Conservation (phyloP, 2,888 invertebrate species). For the Drosophila fulvimacula region DNA sequence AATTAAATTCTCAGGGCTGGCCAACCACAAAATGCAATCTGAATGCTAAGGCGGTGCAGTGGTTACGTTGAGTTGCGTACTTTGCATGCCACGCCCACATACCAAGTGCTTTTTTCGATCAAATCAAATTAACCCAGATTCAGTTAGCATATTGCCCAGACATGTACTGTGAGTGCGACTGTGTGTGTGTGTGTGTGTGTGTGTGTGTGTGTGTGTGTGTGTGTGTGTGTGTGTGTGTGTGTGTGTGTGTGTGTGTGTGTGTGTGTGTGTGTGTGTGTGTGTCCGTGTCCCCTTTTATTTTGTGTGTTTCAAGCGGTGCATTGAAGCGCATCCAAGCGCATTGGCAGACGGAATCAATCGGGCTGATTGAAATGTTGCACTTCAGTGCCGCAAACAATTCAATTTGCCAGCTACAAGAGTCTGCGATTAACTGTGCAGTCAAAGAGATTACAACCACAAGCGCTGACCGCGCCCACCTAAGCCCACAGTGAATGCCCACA, state of each 20-base stretch:
- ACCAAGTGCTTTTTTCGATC: conserved; percentile 13
- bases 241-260: neutral
- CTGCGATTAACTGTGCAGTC: conserved; percentile 57
- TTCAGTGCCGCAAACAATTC: conserved; percentile 59
- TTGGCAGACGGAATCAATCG: conserved; percentile 50
- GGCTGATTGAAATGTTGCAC: conserved; percentile 59
- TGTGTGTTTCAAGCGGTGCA: conserved; percentile 23
- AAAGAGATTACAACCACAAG: conserved; percentile 59
- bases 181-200: too few relatives aligned
- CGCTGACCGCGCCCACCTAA: conserved; percentile 35
- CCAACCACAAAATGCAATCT: conserved; percentile 20
- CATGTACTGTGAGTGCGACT: conserved; percentile 6
- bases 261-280: neutral
- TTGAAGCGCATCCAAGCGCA: conserved; percentile 52
- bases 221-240: neutral
- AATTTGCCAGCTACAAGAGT: conserved; percentile 62
- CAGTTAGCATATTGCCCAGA: conserved; percentile 16
- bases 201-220: too few relatives aligned
- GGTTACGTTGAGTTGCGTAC: conserved; percentile 6
- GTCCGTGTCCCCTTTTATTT: neutral
- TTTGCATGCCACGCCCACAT: conserved; percentile 15
- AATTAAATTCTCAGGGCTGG: conserved; percentile 41
- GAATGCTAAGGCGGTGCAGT: conserved; percentile 2
- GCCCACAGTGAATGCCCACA: conserved; percentile 6
- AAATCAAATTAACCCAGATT: conserved; percentile 37